Evolutionary conservation across 2,113 vertebrate genomes (phyloP).

Genomic region (Ailurus styani): DNA sequence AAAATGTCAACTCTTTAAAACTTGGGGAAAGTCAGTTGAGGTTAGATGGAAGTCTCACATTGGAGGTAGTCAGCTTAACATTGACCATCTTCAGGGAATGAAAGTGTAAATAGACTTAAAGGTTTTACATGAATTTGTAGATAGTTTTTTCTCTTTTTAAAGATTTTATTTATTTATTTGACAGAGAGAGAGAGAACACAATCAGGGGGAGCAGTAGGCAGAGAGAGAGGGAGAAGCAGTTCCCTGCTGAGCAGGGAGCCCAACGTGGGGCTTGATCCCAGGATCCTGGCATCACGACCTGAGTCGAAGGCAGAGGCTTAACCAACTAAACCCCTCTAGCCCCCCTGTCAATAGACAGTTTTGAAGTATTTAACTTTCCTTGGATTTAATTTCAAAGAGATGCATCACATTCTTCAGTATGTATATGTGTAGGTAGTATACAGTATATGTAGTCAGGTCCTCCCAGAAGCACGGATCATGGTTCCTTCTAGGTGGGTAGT

Average conservation of each 20-base stretch:
- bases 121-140: slow-evolving; percentile 19
- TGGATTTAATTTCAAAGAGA: slow-evolving; percentile 11
- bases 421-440: too few relatives aligned
- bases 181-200: neutral
- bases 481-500: neutral
- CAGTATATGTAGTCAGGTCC: neutral
- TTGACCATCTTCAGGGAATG: neutral
- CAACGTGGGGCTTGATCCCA: neutral
- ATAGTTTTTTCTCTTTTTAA: neutral
- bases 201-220: neutral
- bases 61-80: neutral
- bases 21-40: neutral
- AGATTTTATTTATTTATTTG: neutral
- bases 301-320: neutral
- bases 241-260: neutral
- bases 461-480: neutral
- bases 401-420: neutral
- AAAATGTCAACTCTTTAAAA: slow-evolving; percentile 14
- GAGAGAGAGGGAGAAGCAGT: neutral
- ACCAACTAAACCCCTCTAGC: neutral
- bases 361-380: slow-evolving; percentile 40
- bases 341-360: neutral
- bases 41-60: neutral
- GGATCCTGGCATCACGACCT: neutral
- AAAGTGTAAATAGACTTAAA: neutral